Evolutionary conservation across 2,888 invertebrate genomes (phyloP).

Genomic region (Ceraclea dissimilis): DNA sequence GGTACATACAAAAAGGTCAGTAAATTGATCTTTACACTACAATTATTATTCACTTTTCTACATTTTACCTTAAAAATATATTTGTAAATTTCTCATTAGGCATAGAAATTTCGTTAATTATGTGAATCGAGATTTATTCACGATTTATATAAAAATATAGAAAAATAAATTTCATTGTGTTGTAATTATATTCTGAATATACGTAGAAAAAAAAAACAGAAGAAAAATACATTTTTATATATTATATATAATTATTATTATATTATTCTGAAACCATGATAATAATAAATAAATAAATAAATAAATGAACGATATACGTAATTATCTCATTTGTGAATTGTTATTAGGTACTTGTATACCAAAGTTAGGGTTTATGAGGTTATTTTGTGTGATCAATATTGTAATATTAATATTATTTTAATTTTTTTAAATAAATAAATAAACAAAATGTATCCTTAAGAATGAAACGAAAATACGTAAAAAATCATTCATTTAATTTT

Average conservation of each 20-base stretch:
- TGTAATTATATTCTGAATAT: constrained; percentile 8
- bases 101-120: neutral
- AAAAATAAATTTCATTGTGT: neutral
- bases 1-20: constrained; percentile 21
- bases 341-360: constrained; percentile 36
- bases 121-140: neutral
- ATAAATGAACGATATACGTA: constrained; percentile 23
- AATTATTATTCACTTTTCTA: no score
- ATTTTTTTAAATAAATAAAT: neutral
- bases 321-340: constrained; percentile 25
- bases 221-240: constrained; percentile 25
- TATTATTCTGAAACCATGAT: constrained; percentile 25
- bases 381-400: constrained; percentile 21
- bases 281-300: constrained; percentile 24
- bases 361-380: constrained; percentile 40
- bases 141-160: neutral
- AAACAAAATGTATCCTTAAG: constrained; percentile 5
- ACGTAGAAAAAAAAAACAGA: constrained; percentile 12
- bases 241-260: constrained; percentile 2
- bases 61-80: no score
- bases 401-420: constrained; percentile 8
- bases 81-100: neutral
- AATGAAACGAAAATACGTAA: constrained; percentile 24
- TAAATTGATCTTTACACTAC: constrained; percentile 11
- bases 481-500: constrained; percentile 11